Conservation (phyloP, 2,113 vertebrate genomes). For the Numenius arquata region DNA sequence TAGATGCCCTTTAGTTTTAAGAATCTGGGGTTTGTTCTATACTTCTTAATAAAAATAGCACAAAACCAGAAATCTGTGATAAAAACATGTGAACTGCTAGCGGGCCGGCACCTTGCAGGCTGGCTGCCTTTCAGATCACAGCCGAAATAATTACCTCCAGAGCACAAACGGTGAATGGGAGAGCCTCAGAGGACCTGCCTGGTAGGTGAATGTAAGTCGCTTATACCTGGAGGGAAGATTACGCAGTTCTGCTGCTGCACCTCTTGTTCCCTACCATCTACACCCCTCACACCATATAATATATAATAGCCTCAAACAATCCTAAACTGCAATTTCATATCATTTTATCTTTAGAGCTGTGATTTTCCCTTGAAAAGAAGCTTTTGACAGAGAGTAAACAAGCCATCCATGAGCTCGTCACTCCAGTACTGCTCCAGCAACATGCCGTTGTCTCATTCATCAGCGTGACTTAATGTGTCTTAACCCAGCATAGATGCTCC, state of each 20-base stretch:
- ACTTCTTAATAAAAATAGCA: not conserved
- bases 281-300: not conserved
- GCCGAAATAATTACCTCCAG: not conserved
- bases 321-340: not conserved
- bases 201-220: not conserved
- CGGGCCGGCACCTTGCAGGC: not conserved
- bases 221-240: slow-evolving; percentile 1
- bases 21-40: not conserved
- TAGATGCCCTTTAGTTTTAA: not conserved
- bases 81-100: not conserved
- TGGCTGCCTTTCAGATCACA: not conserved
- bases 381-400: not conserved
- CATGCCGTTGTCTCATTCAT: not conserved
- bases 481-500: not conserved
- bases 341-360: not conserved
- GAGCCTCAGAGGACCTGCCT: not conserved
- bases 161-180: not conserved
- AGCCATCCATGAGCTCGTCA: rapidly evolving
- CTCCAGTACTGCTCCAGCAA: not conserved
- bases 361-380: not conserved
- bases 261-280: not conserved
- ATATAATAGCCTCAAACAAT: not conserved
- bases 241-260: not conserved
- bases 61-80: not conserved
- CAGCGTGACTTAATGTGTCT: rapidly evolving